These are phyloP conservation scores for Dipodomys ordii DNA, from an alignment of 2,113 vertebrate species.

Conservation along the genomic window DNA sequence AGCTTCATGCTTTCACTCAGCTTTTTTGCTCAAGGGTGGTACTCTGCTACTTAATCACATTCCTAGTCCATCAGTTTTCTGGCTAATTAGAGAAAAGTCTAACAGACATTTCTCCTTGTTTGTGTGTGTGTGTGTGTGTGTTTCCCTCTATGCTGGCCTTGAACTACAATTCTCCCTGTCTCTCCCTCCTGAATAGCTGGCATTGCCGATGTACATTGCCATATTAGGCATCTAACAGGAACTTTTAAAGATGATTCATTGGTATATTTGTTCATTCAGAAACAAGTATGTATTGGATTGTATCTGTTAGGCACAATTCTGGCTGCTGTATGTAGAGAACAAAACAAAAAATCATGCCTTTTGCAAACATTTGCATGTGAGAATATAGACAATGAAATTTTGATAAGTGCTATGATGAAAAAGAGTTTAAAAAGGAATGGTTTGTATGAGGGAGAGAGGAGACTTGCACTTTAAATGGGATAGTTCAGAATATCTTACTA, in stretches of 20 bases:
- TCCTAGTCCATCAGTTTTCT: no score
- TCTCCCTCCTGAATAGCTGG: no score
- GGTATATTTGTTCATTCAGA: not conserved
- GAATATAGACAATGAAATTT: not conserved
- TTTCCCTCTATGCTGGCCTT: no score
- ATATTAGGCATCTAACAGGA: not conserved
- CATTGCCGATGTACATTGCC: not conserved
- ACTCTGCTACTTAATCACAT: no score
- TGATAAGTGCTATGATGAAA: not conserved
- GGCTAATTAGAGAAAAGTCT: no score
- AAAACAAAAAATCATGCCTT: not conserved
- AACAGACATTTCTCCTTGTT: no score
- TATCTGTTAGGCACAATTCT: not conserved
- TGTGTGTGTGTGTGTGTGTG: no score
- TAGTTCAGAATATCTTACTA: not conserved
- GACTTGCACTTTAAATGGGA: not conserved
- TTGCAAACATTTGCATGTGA: not conserved
- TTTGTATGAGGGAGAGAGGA: not conserved
- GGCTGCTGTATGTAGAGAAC: not conserved
- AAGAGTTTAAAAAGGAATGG: not conserved
- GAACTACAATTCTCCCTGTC: no score
- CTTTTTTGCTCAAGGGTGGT: no score
- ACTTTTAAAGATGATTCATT: slow-evolving; percentile 18
- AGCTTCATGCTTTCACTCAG: no score
- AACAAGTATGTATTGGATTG: not conserved